Conservation (phyloP, 2,888 invertebrate genomes). For the Eupsilia transversa region DNA sequence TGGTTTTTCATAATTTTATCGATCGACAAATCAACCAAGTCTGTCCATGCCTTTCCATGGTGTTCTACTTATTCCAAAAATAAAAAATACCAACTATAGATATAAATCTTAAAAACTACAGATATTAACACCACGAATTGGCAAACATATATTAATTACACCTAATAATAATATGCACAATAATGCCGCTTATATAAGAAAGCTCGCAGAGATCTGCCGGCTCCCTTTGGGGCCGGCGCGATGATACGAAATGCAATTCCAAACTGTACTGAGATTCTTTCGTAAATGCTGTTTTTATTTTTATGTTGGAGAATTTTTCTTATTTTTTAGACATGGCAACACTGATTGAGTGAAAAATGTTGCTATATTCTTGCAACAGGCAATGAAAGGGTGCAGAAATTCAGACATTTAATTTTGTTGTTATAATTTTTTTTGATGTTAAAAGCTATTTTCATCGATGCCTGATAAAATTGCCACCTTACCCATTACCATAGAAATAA, state of each 20-base stretch:
- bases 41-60: neutral
- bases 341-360: neutral
- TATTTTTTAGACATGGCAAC: conserved; percentile 25
- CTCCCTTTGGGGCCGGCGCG: conserved; percentile 37
- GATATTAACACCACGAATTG: conserved; percentile 48
- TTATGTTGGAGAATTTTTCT: conserved; percentile 30
- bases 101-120: conserved; percentile 34
- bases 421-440: neutral
- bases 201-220: conserved; percentile 57
- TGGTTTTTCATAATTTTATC: neutral
- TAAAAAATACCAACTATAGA: conserved; percentile 15
- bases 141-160: conserved; percentile 48
- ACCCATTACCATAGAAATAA: too few species aligned
- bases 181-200: conserved; percentile 30
- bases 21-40: neutral
- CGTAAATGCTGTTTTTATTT: conserved; percentile 21
- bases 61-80: conserved; percentile 12
- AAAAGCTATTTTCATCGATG: neutral
- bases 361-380: neutral
- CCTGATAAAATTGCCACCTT: too few species aligned
- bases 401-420: neutral
- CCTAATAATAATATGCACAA: conserved; percentile 49
- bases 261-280: conserved; percentile 56
- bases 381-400: neutral
- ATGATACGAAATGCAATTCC: conserved; percentile 43